phyloP scores from a whole-genome alignment of 2,797 vertebrate species.

The Hylomyscus alleni region DNA sequence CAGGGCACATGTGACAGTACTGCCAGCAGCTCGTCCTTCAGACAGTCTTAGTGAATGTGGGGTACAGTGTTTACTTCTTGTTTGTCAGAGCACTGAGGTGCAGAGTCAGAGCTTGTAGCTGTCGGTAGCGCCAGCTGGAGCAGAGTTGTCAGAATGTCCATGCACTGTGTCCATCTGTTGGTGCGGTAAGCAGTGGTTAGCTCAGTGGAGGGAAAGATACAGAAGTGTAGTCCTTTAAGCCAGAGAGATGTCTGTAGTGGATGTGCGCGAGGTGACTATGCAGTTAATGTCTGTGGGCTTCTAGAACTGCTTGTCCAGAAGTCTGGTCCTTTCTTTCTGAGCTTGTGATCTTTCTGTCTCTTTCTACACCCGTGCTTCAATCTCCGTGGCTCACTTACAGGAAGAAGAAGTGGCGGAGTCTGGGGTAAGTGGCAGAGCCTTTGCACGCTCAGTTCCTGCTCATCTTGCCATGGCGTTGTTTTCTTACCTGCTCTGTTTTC shows the following conservation, averaged over 20 bases:
- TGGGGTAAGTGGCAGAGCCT: slow-evolving; percentile 97
- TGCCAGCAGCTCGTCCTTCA: background rate
- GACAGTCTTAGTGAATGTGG: background rate
- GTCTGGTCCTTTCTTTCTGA: slow-evolving; percentile 96
- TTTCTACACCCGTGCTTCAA: slow-evolving; percentile 94
- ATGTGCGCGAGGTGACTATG: slow-evolving; percentile 78
- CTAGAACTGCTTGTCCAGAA: slow-evolving; percentile 92
- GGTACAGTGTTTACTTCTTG: background rate
- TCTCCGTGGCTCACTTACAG: slow-evolving; percentile 97
- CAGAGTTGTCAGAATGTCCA: background rate
- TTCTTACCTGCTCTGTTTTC: slow-evolving; percentile 87
- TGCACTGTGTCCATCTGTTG: background rate
- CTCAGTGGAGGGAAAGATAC: background rate
- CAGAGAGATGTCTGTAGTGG: background rate
- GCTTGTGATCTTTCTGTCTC: slow-evolving; percentile 94
- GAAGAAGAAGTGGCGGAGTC: slow-evolving; percentile 99
- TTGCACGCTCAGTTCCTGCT: slow-evolving; percentile 84
- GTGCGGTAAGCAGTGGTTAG: background rate
- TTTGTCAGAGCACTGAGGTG: slow-evolving; percentile 6
- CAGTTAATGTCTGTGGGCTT: slow-evolving; percentile 88
- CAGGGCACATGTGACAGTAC: background rate
- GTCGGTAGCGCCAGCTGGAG: background rate
- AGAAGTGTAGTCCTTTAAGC: slow-evolving; percentile 18
- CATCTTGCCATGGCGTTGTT: slow-evolving; percentile 85
- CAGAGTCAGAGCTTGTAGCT: background rate